Base-by-base conservation (phyloP, 2,888 invertebrate species). In the Myopa tessellatipennis region DNA sequence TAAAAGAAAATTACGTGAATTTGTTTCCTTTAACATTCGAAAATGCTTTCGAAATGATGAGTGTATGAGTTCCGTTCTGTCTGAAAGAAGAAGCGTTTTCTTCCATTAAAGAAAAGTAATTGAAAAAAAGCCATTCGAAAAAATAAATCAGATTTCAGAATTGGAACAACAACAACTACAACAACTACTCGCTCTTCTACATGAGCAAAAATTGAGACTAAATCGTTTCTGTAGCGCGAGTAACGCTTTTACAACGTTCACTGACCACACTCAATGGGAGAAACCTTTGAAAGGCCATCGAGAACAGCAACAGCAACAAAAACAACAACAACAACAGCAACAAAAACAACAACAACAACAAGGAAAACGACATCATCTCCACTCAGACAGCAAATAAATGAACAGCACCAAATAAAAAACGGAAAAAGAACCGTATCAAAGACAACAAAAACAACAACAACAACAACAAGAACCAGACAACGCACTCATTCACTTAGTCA, bases 271-370 rank as follows among this genome's bases (percentile, higher is more conserved):
- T 69, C 69, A 75, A 75, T 36, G 34, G 45, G 36, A 34, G 69
- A 75, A 75, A 58, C 75, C 75, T 69, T 75, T 75, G 45, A 75
- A 75, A 69, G 75, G 36, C 69, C 68, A 68, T 14, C 50, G 40
- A 52, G 26, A 26, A 12, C 55, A 71, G 5, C 36, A 55, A 12
- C 12, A 52, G 4, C 16, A 60, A 58, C 60, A 38, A 71, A 58
- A 52, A 36, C n/a, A 40, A 69, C 69, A 69, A 12, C 52, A 8
- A 16, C 12, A 34, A 36, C 38, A 38, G 36, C 26, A 65, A 26
- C 38, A 38, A 38, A 65, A 61, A 61, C 18, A 61, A 12, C 8
- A 6, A 26, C 8, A 61, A 18, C 61, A 26, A 61, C 26, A 26
- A 61, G n/a, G 26, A 5, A 16, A 61, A 18, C 61, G 26, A 61